Evolutionary conservation across 2,113 vertebrate species (phyloP).

Genomic region (Gambusia affinis): DNA sequence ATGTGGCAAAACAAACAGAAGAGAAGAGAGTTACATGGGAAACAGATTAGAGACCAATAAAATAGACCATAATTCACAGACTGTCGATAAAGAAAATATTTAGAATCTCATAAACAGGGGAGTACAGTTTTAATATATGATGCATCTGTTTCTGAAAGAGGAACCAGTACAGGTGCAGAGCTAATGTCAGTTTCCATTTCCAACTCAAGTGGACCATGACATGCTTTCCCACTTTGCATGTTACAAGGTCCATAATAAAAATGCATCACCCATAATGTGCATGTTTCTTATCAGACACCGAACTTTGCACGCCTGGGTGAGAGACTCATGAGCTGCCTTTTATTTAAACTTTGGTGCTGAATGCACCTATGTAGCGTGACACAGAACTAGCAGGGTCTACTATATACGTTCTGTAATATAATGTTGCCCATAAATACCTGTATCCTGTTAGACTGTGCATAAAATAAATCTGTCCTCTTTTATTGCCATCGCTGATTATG

Average conservation of each 20-base stretch:
- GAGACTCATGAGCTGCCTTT: not conserved
- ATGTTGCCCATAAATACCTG: conserved; percentile 40
- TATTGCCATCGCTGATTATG: conserved; percentile 49
- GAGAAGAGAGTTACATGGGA: not conserved
- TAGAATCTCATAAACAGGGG: not conserved
- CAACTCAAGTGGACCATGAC: conserved; percentile 9
- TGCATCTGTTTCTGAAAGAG: conserved; percentile 26
- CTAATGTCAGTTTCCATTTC: conserved; percentile 30
- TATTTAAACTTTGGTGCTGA: conserved; percentile 8
- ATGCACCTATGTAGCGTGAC: conserved; percentile 19
- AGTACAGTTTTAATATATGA: not conserved
- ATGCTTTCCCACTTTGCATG: conserved; percentile 31
- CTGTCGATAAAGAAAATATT: not conserved
- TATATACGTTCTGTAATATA: conserved; percentile 43
- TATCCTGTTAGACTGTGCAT: conserved; percentile 47
- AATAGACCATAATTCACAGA: not conserved
- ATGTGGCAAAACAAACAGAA: not conserved
- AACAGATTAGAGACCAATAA: not conserved
- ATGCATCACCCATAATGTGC: conserved; percentile 1
- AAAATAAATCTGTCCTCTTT: conserved; percentile 45
- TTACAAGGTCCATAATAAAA: not conserved
- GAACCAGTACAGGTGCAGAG: conserved; percentile 46
- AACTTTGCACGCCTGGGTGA: not conserved
- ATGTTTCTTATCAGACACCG: not conserved
- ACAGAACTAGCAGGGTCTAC: conserved; percentile 10